Percentiles rank a stretch among this genome's conserved stretches.
These are phyloP conservation scores for Manis javanica DNA, from an alignment of 2,797 vertebrate species.

Conservation along the genomic window DNA sequence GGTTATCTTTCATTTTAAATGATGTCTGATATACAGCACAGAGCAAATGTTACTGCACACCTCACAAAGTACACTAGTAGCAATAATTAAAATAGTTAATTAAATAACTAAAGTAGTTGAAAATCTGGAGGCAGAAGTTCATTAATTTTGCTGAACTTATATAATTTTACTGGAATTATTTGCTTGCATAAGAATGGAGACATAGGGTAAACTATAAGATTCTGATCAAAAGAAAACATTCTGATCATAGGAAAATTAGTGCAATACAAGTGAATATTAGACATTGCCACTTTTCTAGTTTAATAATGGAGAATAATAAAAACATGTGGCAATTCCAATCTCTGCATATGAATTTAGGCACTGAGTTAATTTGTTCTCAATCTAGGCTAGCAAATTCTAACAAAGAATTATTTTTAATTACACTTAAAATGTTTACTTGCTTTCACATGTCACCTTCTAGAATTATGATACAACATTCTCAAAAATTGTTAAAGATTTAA, in stretches of 20 bases:
- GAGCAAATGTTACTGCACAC: background rate
- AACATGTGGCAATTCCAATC: background rate
- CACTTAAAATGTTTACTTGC: constrained; percentile 30
- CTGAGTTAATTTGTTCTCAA: constrained; percentile 55
- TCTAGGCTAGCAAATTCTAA: constrained; percentile 37
- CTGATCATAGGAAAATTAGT: constrained; percentile 52
- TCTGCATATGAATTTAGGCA: constrained; percentile 46
- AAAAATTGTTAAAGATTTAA: background rate
- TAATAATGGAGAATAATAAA: constrained; percentile 49
- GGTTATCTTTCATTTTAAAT: constrained; percentile 17
- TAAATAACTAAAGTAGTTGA: background rate
- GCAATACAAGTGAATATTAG: constrained; percentile 37
- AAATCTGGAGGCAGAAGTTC: background rate
- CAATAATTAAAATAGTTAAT: background rate
- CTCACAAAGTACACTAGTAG: background rate
- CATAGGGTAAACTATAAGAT: background rate
- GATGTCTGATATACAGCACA: background rate
- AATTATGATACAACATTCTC: constrained; percentile 28
- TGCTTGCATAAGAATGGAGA: constrained; percentile 40
- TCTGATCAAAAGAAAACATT: constrained; percentile 21
- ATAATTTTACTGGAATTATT: constrained; percentile 51
- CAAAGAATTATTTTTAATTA: constrained; percentile 39
- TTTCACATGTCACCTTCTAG: constrained; percentile 10
- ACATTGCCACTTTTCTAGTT: constrained; percentile 44
- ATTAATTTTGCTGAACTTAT: constrained; percentile 47